Conservation (phyloP, 2,797 vertebrate genomes). For the Sciurus vulgaris region DNA sequence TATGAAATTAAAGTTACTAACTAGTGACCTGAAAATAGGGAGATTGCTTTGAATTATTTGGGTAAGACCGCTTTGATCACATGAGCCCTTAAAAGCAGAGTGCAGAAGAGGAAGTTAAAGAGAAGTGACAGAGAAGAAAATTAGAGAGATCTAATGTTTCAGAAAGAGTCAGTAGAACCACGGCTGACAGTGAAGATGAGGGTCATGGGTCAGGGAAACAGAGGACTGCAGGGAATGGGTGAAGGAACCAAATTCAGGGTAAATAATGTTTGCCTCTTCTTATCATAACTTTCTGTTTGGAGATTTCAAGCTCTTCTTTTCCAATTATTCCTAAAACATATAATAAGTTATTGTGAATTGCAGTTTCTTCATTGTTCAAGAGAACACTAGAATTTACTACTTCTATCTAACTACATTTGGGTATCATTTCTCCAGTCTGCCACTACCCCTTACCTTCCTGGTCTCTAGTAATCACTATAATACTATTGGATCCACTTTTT, state of each 20-base stretch:
- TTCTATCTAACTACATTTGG: not conserved
- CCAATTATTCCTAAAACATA: not conserved
- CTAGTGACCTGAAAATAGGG: not conserved
- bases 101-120: not conserved
- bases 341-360: not conserved
- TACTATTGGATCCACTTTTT: not conserved
- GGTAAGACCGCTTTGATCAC: not conserved
- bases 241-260: not conserved
- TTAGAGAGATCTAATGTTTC: not conserved
- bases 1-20: not conserved
- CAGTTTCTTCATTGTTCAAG: not conserved
- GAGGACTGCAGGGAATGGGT: not conserved
- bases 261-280: not conserved
- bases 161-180: not conserved
- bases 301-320: not conserved
- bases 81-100: constrained; percentile 13
- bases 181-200: not conserved
- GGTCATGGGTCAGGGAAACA: not conserved
- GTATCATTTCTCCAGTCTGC: not conserved
- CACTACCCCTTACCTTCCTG: not conserved
- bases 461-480: not conserved
- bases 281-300: not conserved
- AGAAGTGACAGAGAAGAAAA: not conserved
- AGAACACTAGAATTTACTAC: not conserved
- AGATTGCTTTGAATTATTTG: not conserved